phyloP scores from a whole-genome alignment of 2,888 invertebrate genomes.

The Pyrochroa serraticornis region DNA sequence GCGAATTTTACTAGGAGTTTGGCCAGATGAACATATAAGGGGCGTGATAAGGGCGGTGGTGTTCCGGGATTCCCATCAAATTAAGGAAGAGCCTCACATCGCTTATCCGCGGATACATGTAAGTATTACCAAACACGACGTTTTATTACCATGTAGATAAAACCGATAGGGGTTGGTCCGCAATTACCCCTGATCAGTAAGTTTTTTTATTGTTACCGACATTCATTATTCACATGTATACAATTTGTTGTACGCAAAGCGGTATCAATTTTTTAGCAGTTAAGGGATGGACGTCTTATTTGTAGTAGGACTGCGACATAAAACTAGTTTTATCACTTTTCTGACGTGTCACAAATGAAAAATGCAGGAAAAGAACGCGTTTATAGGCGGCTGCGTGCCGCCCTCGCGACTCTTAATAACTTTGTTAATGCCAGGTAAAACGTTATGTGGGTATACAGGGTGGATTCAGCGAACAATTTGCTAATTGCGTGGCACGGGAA shows the following conservation, averaged over 20 bases:
- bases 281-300: conserved; percentile 5
- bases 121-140: conserved; percentile 46
- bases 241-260: not conserved
- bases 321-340: conserved; percentile 4
- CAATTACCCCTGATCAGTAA: not conserved
- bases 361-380: not conserved
- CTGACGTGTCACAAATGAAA: conserved; percentile 10
- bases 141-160: not conserved
- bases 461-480: not conserved
- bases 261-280: not conserved
- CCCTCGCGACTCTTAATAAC: too few species aligned
- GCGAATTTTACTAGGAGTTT: conserved; percentile 86
- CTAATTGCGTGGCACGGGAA: not conserved
- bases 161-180: not conserved
- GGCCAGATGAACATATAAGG: conserved; percentile 94
- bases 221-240: not conserved
- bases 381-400: too few species aligned
- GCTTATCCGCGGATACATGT: conserved; percentile 68
- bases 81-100: conserved; percentile 75
- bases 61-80: conserved; percentile 84
- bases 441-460: too few species aligned
- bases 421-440: too few species aligned
- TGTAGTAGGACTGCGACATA: not conserved
- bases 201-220: not conserved
- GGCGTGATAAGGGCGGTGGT: conserved; percentile 92